Conservation (phyloP, 2,113 vertebrate species). For the Bolborhynchus lineola region DNA sequence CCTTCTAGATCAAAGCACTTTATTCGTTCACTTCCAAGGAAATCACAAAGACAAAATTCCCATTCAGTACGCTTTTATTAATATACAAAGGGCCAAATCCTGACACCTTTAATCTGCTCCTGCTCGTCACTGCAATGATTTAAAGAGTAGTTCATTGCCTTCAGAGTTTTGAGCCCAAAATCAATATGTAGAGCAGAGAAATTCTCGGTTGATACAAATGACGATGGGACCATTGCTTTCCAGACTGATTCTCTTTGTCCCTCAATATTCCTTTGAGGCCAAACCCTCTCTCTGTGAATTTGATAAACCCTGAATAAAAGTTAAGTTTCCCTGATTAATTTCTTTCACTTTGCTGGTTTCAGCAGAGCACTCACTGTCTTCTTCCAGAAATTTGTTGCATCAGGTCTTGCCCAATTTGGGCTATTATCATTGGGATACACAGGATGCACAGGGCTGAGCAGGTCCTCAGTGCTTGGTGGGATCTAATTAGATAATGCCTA, state of each 20-base stretch:
- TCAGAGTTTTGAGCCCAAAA: neutral
- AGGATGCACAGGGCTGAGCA: neutral
- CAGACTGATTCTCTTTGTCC: neutral
- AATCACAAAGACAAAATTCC: conserved; percentile 65
- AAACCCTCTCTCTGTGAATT: neutral
- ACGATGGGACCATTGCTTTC: neutral
- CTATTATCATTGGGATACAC: neutral
- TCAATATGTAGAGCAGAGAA: neutral
- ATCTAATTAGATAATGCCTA: neutral
- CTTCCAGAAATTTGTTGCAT: neutral
- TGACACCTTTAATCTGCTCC: conserved; percentile 14
- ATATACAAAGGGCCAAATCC: conserved; percentile 49
- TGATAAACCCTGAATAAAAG: neutral
- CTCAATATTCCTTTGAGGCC: neutral
- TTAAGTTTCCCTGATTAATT: neutral
- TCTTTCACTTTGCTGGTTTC: neutral
- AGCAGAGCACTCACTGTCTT: neutral
- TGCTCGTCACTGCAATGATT: neutral
- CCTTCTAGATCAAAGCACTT: conserved; percentile 52
- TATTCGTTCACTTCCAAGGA: conserved; percentile 43
- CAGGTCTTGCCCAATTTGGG: neutral
- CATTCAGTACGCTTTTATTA: conserved; percentile 31
- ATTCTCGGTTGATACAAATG: neutral
- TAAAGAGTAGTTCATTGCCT: neutral
- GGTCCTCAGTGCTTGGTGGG: neutral